Evolutionary conservation across 2,888 invertebrate genomes (phyloP).

Genomic region (Leptinotarsa haldemani): DNA sequence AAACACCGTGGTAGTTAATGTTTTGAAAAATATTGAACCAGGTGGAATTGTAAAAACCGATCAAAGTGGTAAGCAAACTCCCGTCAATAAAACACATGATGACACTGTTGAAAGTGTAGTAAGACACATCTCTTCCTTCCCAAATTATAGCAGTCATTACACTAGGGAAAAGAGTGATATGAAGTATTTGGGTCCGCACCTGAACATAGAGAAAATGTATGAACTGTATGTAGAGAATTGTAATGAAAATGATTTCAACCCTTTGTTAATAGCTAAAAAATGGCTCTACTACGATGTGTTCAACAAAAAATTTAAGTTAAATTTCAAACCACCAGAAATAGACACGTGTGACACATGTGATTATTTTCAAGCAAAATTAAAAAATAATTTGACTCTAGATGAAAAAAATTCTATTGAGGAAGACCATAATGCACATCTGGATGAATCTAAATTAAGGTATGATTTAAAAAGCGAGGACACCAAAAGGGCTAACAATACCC

Average conservation of each 20-base stretch:
- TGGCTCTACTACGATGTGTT: slow-evolving; percentile 12
- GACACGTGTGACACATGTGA: slow-evolving; percentile 26
- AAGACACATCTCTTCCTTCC: too few species aligned
- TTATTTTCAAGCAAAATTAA: slow-evolving; percentile 2
- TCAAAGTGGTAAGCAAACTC: too few species aligned
- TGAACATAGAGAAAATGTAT: slow-evolving; percentile 25
- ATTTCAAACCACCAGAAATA: slow-evolving; percentile 19
- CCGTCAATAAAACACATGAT: too few species aligned
- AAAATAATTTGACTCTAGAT: slow-evolving; percentile 26
- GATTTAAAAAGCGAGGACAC: slow-evolving; percentile 23
- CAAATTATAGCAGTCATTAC: too few species aligned
- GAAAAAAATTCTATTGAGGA: slow-evolving; percentile 20
- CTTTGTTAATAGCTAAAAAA: slow-evolving; percentile 9
- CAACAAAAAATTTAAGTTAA: slow-evolving; percentile 26
- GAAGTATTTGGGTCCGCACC: slow-evolving; percentile 24
- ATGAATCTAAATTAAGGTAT: slow-evolving; percentile 25
- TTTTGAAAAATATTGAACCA: too few species aligned
- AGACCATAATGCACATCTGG: slow-evolving; percentile 21
- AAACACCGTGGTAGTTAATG: too few species aligned
- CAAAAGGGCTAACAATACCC: slow-evolving; percentile 24
- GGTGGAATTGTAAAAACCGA: too few species aligned
- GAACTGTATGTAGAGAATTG: slow-evolving; percentile 14
- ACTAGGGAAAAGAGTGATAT: slow-evolving; percentile 24
- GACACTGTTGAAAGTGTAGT: too few species aligned
- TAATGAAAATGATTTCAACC: background rate